A percentile compares a stretch with the other conserved stretches of the same genome.
phyloP scores from a whole-genome alignment of 2,888 invertebrate genomes.

The Tipula vernalis region DNA sequence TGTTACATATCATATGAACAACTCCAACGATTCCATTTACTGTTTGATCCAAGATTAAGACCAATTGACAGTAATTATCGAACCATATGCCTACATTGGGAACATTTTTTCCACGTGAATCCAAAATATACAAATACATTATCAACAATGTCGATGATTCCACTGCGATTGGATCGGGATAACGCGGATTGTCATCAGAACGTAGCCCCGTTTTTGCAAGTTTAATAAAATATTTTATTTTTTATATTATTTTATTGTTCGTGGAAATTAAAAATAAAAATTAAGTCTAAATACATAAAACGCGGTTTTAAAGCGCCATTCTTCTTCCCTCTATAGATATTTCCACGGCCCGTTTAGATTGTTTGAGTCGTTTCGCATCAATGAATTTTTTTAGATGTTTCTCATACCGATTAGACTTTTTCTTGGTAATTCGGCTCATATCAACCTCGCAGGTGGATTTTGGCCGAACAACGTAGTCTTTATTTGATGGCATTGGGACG shows the following conservation, averaged over 20 bases:
- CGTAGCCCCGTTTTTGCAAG: not conserved
- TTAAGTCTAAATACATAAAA: not conserved
- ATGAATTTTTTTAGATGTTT: slow-evolving; percentile 85
- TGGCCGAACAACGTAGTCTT: slow-evolving; percentile 92
- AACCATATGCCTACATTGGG: not conserved
- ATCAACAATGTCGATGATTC: slow-evolving; percentile 13
- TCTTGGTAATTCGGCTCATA: slow-evolving; percentile 65
- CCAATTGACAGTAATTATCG: slow-evolving; percentile 13
- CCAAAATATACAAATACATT: slow-evolving; percentile 4
- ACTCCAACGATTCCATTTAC: slow-evolving; percentile 42
- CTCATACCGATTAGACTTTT: slow-evolving; percentile 79
- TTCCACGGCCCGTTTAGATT: slow-evolving; percentile 72
- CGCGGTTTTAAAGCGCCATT: slow-evolving; percentile 65
- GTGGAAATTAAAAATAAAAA: not conserved
- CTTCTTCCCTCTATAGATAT: slow-evolving; percentile 95
- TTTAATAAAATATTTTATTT: slow-evolving; percentile 4
- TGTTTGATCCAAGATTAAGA: slow-evolving; percentile 30
- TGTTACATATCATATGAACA: slow-evolving; percentile 45
- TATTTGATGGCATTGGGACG: slow-evolving; percentile 88
- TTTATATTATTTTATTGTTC: slow-evolving; percentile 13
- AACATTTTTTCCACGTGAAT: slow-evolving; percentile 16
- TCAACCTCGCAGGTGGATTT: slow-evolving; percentile 82
- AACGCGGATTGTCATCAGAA: not conserved
- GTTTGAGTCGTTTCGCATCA: slow-evolving; percentile 68
- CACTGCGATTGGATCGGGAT: not conserved